These are phyloP conservation scores for Parnassius orleans DNA, from an alignment of 2,888 invertebrate genomes.

Conservation along the genomic window DNA sequence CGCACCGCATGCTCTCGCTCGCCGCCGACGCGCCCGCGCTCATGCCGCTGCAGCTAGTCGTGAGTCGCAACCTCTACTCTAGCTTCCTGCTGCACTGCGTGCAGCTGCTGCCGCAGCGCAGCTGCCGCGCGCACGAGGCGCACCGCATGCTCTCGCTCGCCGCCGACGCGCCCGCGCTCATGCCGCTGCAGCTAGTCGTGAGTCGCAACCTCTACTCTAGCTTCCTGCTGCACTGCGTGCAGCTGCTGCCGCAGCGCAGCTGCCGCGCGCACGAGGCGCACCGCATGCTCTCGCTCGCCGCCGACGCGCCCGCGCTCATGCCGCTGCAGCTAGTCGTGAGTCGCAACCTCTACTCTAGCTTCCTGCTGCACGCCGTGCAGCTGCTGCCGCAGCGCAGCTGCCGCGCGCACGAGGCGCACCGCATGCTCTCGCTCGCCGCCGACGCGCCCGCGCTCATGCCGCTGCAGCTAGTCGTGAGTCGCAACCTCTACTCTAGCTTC, in stretches of 20 bases:
- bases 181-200: constrained; percentile 89
- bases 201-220: background rate
- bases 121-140: constrained; percentile 88
- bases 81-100: constrained; percentile 63
- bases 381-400: constrained; percentile 73
- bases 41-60: constrained; percentile 88
- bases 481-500: too few relatives aligned
- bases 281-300: constrained; percentile 86
- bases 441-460: constrained; percentile 84
- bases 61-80: constrained; percentile 41
- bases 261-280: constrained; percentile 91
- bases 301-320: constrained; percentile 85
- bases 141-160: constrained; percentile 88
- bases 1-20: constrained; percentile 87
- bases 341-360: too few relatives aligned
- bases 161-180: constrained; percentile 86
- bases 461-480: constrained; percentile 85
- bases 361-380: too few relatives aligned
- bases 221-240: too few relatives aligned
- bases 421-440: constrained; percentile 85
- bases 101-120: constrained; percentile 89
- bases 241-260: constrained; percentile 66
- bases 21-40: constrained; percentile 85
- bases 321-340: constrained; percentile 87
- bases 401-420: constrained; percentile 88